Evolutionary conservation across 1,140 invertebrate species (phyloP).

Genomic region (Eulimnadia texana): DNA sequence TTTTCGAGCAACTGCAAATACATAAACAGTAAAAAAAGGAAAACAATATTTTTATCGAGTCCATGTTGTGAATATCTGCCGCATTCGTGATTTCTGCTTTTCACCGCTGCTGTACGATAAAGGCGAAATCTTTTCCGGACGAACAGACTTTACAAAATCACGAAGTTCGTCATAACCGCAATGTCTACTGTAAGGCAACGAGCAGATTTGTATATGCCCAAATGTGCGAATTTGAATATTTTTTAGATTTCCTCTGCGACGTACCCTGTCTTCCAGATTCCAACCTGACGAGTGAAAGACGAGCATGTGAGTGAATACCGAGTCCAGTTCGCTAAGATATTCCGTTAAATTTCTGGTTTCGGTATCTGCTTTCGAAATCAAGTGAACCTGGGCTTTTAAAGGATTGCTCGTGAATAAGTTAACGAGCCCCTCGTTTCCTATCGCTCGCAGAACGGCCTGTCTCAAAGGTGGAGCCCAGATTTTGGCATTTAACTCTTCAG

Average conservation of each 20-base stretch:
- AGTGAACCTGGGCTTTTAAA: neutral
- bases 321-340: neutral
- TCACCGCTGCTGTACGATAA: too few relatives aligned
- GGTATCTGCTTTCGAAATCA: neutral
- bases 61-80: too few relatives aligned
- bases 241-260: neutral
- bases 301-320: neutral
- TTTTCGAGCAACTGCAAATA: too few relatives aligned
- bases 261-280: neutral
- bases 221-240: neutral
- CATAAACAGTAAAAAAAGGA: too few relatives aligned
- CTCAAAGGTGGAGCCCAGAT: neutral
- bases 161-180: neutral
- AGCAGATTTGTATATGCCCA: neutral
- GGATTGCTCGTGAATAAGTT: neutral
- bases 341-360: neutral
- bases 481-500: neutral
- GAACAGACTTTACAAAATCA: slow-evolving; percentile 3
- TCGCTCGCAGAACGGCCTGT: neutral
- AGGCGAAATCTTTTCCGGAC: too few relatives aligned
- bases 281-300: neutral
- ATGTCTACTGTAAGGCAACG: neutral
- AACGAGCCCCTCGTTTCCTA: neutral
- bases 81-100: neutral
- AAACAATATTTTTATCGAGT: too few relatives aligned